These are phyloP conservation scores for Delphinapterus leucas DNA, from an alignment of 2,113 vertebrate species.

Conservation along the genomic window DNA sequence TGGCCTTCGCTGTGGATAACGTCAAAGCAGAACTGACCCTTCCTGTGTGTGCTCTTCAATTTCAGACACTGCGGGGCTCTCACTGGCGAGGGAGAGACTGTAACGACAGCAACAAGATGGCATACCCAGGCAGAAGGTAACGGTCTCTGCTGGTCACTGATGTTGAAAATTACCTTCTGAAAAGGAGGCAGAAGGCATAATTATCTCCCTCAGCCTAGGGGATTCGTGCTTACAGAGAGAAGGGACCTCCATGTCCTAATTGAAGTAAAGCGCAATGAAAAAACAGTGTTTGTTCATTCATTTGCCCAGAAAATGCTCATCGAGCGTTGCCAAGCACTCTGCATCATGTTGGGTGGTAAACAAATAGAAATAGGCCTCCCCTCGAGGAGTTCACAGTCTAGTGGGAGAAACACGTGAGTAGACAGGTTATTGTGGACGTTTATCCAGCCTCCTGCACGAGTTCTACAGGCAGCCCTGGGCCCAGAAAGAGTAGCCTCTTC, in stretches of 20 bases:
- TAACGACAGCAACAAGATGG: conserved; percentile 68
- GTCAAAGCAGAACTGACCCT: neutral
- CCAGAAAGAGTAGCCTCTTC: neutral
- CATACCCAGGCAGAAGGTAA: conserved; percentile 85
- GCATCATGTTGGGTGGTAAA: neutral
- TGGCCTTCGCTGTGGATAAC: fast-evolving
- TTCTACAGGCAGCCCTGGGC: neutral
- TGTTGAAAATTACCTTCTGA: neutral
- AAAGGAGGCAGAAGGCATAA: neutral
- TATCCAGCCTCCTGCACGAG: neutral
- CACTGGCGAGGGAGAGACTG: conserved; percentile 87
- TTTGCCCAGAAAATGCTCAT: neutral
- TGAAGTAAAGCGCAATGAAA: neutral
- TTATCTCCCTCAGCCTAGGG: neutral
- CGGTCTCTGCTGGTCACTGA: neutral
- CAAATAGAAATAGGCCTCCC: neutral
- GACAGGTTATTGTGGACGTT: too few relatives aligned
- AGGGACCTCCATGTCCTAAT: fast-evolving
- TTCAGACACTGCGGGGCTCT: conserved; percentile 83
- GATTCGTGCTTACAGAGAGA: neutral
- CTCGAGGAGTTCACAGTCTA: neutral
- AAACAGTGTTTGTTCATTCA: neutral
- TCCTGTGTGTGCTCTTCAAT: conserved; percentile 43
- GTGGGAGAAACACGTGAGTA: neutral
- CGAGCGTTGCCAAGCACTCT: neutral